Conservation (phyloP, 2,797 vertebrate genomes). For the Pseudochromis fuscus region DNA sequence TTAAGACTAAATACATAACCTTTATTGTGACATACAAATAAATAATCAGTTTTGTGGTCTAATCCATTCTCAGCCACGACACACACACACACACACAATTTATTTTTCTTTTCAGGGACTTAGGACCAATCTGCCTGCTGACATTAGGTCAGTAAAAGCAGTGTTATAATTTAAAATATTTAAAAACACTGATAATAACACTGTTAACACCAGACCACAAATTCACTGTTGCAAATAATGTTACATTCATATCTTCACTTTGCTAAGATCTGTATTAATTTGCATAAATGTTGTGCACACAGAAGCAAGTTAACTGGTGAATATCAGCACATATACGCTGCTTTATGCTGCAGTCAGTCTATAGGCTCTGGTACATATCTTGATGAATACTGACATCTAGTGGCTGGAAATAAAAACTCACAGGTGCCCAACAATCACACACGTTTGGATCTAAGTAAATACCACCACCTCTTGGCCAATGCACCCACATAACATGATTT, state of each 20-base stretch:
- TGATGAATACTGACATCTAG: constrained; percentile 81
- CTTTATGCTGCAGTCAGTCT: not conserved
- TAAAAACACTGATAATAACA: not conserved
- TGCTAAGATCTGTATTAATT: not conserved
- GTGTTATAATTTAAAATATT: not conserved
- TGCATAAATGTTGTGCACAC: not conserved
- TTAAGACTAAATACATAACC: constrained; percentile 27
- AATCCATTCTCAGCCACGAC: not conserved
- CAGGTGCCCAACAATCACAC: not conserved
- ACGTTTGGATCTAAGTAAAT: constrained; percentile 12
- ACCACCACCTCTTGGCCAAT: constrained; percentile 50
- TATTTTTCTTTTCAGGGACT: not conserved
- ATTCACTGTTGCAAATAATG: not conserved
- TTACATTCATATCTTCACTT: not conserved
- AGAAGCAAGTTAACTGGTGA: not conserved
- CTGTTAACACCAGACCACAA: not conserved
- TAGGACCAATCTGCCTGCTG: not conserved
- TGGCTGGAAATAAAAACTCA: constrained; percentile 34
- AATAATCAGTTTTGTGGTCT: not conserved
- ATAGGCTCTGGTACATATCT: constrained; percentile 37
- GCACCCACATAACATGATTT: not conserved
- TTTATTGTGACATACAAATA: constrained; percentile 20
- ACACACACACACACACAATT: not conserved
- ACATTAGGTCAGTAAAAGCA: not conserved
- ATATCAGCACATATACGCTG: not conserved